phyloP scores from a whole-genome alignment of 2,797 vertebrate genomes.

The Crax fasciolata region DNA sequence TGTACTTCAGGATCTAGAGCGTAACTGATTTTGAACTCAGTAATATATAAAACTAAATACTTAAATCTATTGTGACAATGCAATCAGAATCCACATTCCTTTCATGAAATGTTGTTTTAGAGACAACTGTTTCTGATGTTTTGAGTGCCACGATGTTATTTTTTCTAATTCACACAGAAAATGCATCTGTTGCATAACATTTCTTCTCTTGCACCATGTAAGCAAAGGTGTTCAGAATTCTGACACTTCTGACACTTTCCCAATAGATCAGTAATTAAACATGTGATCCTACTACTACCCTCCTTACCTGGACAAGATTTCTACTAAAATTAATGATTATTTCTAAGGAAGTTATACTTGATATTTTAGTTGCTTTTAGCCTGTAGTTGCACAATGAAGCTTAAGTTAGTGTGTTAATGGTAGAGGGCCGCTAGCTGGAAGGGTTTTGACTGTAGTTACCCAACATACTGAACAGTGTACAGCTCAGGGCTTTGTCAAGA shows the following conservation, averaged over 20 bases:
- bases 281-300: not conserved
- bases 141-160: too few relatives aligned
- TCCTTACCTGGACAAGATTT: not conserved
- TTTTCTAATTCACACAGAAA: not conserved
- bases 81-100: not conserved
- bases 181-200: not conserved
- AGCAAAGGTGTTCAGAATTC: not conserved
- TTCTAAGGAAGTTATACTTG: not conserved
- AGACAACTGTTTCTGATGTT: not conserved
- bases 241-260: not conserved
- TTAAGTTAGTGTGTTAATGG: not conserved
- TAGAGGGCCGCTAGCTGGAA: not conserved
- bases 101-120: not conserved
- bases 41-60: not conserved
- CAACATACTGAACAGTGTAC: not conserved
- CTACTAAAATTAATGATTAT: not conserved
- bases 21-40: not conserved
- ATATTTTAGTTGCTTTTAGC: not conserved
- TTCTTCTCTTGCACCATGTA: not conserved
- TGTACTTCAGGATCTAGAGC: not conserved
- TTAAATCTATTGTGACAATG: not conserved
- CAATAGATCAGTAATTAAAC: not conserved
- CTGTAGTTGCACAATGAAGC: not conserved
- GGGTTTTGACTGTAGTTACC: constrained; percentile 44
- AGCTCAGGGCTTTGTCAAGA: not conserved